Evolutionary conservation across 1,140 invertebrate genomes (phyloP), one percentile per base, ranked within the genome.

Genomic region (Theocolax elegans): DNA sequence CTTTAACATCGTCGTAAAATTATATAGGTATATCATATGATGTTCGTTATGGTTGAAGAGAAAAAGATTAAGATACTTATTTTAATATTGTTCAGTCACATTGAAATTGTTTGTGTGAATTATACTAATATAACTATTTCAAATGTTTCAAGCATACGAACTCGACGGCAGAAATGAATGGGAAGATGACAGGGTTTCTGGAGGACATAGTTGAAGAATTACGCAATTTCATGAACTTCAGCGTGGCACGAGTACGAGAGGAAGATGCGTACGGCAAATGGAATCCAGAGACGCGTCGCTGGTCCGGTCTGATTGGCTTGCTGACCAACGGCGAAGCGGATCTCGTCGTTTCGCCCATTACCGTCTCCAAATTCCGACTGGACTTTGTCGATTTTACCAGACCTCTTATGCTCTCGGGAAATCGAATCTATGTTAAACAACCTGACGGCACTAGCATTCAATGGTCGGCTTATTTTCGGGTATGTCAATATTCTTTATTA

Each of bases 381-480:
- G 21, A 72, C 15, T 70, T 58, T n/a, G 71, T 79, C 9, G 80
- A 81, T 54, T 82, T 76, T 17, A 76, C 76, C 8, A 8, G 71
- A 2, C 77, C 80, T 0, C 35, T 83, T 25, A 10, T 79, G 23
- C 38, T 75, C 7, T 58, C 74, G 0, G 48, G 31, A 9, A 70
- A 54, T 3, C 25, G 10, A 10, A 25, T 81, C 1, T 79, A 70
- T n/a, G 19, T 79, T 13, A 77, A 67, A 15, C 46, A 77, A 64
- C 74, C 73, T 8, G 40, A 56, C 1, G 21, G 64, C 1, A 63
- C 72, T 13, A 49, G 49, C 0, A 66, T 79, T 7, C 73, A 75
- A 12, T 80, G 79, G 79, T 63, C 63, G 9, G 71, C 77, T 15
- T 80, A 80, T 56, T 79, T 74, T 13, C 62, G 73, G 60, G 79